Evolutionary conservation across 2,797 vertebrate species (phyloP).

Genomic region (Poeciliopsis paucimaculata): DNA sequence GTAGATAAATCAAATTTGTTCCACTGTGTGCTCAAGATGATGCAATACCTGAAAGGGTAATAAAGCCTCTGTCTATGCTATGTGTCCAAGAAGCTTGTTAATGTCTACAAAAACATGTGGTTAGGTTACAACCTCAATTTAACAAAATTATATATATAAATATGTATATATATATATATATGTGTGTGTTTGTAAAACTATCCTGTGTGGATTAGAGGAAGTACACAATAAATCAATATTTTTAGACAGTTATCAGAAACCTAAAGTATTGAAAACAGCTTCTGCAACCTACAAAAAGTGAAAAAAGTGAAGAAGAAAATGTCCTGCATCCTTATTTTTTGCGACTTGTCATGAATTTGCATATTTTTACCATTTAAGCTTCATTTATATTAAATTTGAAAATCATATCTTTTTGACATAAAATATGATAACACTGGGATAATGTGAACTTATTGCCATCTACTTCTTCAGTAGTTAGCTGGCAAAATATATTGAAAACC

Average conservation of each 20-base stretch:
- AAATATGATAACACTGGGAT: background rate
- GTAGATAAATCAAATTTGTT: background rate
- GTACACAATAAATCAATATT: background rate
- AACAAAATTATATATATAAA: background rate
- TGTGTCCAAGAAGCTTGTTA: background rate
- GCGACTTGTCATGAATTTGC: background rate
- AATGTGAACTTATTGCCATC: background rate
- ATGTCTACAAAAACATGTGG: background rate
- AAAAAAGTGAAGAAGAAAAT: background rate
- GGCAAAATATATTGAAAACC: constrained; percentile 9
- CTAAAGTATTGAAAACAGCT: background rate
- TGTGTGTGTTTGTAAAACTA: background rate
- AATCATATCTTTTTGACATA: background rate
- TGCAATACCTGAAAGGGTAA: background rate
- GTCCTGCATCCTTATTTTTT: background rate
- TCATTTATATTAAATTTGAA: constrained; percentile 4
- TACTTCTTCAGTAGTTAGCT: background rate
- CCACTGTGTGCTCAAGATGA: background rate
- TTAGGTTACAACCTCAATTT: background rate
- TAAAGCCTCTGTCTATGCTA: background rate
- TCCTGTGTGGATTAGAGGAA: background rate
- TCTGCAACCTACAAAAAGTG: background rate
- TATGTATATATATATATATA: background rate
- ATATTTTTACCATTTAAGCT: background rate
- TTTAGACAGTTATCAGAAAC: background rate